A percentile compares a stretch with the other conserved stretches of the same genome.
Evolutionary conservation across 2,797 vertebrate species (phyloP).

Genomic region (Australoheros facetus): DNA sequence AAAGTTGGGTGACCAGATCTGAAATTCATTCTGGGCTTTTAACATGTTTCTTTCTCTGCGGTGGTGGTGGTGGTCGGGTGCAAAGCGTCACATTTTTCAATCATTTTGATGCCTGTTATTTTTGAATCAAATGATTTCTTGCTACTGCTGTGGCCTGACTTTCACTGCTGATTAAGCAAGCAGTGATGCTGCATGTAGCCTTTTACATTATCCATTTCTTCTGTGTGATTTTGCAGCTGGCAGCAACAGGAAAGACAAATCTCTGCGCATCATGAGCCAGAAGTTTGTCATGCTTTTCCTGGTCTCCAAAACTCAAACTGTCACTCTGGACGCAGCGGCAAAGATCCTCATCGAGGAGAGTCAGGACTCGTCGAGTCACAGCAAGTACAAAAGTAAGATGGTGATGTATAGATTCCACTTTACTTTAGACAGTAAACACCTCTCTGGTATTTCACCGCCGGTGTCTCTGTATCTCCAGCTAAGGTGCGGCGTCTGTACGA

Average conservation of each 20-base stretch:
- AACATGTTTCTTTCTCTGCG: too few species aligned
- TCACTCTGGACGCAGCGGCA: constrained; percentile 91
- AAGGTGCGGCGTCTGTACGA: constrained; percentile 94
- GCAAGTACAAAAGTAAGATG: constrained; percentile 95
- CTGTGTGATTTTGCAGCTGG: constrained; percentile 66
- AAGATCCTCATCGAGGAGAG: constrained; percentile 93
- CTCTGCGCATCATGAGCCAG: constrained; percentile 95
- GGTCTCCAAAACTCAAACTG: constrained; percentile 90
- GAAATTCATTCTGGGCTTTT: too few species aligned
- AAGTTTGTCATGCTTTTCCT: constrained; percentile 98
- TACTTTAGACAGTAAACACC: not conserved
- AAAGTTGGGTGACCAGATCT: too few species aligned
- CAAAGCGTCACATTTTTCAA: too few species aligned
- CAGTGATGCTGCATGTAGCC: not conserved
- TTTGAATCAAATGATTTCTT: not conserved
- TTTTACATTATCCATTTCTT: not conserved
- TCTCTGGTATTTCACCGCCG: not conserved
- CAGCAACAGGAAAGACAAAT: constrained; percentile 94
- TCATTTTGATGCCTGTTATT: not conserved
- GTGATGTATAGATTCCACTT: rapidly evolving
- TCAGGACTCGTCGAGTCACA: constrained; percentile 87
- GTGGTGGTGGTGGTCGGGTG: too few species aligned
- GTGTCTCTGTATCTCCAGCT: constrained; percentile 72
- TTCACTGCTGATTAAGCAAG: not conserved
- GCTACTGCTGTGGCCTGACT: not conserved